Evolutionary conservation across 92 coral and sea anemone species (phyloP).

Genomic region (Actinostola sp.): DNA sequence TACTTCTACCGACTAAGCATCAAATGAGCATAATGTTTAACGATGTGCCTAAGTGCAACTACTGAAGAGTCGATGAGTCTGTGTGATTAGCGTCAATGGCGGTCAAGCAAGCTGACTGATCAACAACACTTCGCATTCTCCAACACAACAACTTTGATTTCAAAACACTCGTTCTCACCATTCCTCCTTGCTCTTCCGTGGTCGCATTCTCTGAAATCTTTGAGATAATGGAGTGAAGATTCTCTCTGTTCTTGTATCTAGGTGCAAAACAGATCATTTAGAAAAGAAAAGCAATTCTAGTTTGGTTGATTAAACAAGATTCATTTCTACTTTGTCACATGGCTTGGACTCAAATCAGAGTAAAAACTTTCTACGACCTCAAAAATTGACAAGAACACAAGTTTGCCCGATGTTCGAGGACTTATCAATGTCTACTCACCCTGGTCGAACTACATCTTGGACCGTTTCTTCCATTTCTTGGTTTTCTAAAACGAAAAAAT

Average conservation of each 20-base stretch:
- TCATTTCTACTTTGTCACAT: slow-evolving; percentile 26
- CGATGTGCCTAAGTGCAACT: slow-evolving; percentile 7
- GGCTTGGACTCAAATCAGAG: slow-evolving; percentile 35
- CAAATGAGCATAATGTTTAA: slow-evolving; percentile 2
- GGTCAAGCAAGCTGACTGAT: slow-evolving; percentile 25
- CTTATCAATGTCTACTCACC: slow-evolving; percentile 28
- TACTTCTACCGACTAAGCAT: background rate
- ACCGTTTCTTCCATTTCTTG: slow-evolving; percentile 52
- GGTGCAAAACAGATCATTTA: slow-evolving; percentile 49
- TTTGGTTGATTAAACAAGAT: slow-evolving; percentile 25
- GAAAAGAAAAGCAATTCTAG: slow-evolving; percentile 29
- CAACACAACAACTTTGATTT: slow-evolving; percentile 37
- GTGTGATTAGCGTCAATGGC: slow-evolving; percentile 35
- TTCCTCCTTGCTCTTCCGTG: slow-evolving; percentile 49
- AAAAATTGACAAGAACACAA: slow-evolving; percentile 4
- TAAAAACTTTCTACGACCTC: slow-evolving; percentile 36
- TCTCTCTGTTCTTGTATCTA: slow-evolving; percentile 77
- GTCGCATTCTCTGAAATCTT: slow-evolving; percentile 68
- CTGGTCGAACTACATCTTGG: slow-evolving; percentile 55
- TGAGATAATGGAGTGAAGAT: slow-evolving; percentile 87
- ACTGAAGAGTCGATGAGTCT: slow-evolving; percentile 1
- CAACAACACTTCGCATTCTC: slow-evolving; percentile 32
- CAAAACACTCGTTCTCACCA: slow-evolving; percentile 34
- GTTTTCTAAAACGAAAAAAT: slow-evolving; percentile 59
- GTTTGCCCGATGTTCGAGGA: slow-evolving; percentile 25